Evolutionary conservation across 2,113 vertebrate genomes (phyloP).

Genomic region (Thermophis baileyi): DNA sequence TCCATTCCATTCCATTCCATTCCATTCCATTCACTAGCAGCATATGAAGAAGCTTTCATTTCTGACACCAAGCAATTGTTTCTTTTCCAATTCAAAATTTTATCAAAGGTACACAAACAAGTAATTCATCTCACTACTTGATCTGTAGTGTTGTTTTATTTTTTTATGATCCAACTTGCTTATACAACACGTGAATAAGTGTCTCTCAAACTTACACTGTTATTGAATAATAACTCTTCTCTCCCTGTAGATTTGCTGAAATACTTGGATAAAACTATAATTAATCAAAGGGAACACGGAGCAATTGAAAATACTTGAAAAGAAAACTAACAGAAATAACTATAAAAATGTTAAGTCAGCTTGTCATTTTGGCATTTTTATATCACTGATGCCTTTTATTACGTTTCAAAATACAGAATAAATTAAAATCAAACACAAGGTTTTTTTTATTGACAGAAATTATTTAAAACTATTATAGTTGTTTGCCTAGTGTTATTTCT

Average conservation of each 20-base stretch:
- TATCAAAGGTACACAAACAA: slow-evolving; percentile 37
- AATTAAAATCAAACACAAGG: slow-evolving; percentile 38
- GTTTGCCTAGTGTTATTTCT: background rate
- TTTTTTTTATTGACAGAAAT: slow-evolving; percentile 22
- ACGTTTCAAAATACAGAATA: slow-evolving; percentile 25
- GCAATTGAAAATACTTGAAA: slow-evolving; percentile 36
- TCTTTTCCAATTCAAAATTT: slow-evolving; percentile 35
- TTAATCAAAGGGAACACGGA: slow-evolving; percentile 39
- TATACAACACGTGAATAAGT: background rate
- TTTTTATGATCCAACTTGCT: slow-evolving; percentile 36
- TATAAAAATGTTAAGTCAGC: slow-evolving; percentile 34
- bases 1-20: no score
- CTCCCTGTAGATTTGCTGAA: slow-evolving; percentile 52
- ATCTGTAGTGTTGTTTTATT: slow-evolving; percentile 47
- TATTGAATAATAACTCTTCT: slow-evolving; percentile 34
- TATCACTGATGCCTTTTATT: slow-evolving; percentile 21
- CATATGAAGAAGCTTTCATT: background rate
- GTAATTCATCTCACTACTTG: slow-evolving; percentile 27
- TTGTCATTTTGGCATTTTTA: slow-evolving; percentile 16
- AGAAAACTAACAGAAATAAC: slow-evolving; percentile 15
- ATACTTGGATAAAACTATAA: slow-evolving; percentile 29
- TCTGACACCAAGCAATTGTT: background rate
- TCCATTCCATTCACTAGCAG: background rate
- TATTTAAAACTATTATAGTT: slow-evolving; percentile 17
- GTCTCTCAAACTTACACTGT: slow-evolving; percentile 32